Evolutionary conservation across 53 echinoderm and acorn worm genomes (phyloP), one percentile per base, ranked within the genome.

Genomic region (Mesocentrotus franciscanus): DNA sequence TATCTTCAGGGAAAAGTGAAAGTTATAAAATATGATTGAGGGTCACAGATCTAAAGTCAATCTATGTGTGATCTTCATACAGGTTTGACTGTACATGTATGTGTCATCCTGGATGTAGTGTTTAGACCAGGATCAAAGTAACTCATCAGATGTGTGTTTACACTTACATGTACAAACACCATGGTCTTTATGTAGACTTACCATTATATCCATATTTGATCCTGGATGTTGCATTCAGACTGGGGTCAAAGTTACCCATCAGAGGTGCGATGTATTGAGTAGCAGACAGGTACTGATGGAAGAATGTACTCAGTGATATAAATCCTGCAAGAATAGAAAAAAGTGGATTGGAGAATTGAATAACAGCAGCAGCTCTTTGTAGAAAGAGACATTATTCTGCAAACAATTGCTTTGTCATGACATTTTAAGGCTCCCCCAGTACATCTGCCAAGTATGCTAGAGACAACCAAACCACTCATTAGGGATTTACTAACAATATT

Each of bases 161-260:
- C 64, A 64, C 20, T 64, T 64, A 18, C n/a, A n/a, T n/a, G n/a
- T n/a, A n/a, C 0, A 64, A 18, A 64, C 20, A 64, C 64, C 7
- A 18, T 14, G 20, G 20, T n/a, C n/a, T n/a, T n/a, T 61, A 10
- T 71, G 5, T 9, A 71, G 14, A 96, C 97, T 96, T 95, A 98
- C 98, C 97, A 78, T 97, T 98, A 89, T 97, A 94, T 17, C 85
- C 97, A 95, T 97, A 98, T 79, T 95, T 85, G 64, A 98, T 98
- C 59, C 81, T 91, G 26, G 98, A 96, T 55, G 96, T 92, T 60
- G 96, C 97, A 91, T 97, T 98, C 56, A 97, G 85, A 71, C 97
- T 96, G 26, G 98, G 97, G 56, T 98, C 97, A 96, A 98, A 98
- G 96, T 97, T 98, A 33, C 97, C 98, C 98, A 98, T 98, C 93